Evolutionary conservation across 2,888 invertebrate genomes (phyloP).

Genomic region (Prenolepis imparis): DNA sequence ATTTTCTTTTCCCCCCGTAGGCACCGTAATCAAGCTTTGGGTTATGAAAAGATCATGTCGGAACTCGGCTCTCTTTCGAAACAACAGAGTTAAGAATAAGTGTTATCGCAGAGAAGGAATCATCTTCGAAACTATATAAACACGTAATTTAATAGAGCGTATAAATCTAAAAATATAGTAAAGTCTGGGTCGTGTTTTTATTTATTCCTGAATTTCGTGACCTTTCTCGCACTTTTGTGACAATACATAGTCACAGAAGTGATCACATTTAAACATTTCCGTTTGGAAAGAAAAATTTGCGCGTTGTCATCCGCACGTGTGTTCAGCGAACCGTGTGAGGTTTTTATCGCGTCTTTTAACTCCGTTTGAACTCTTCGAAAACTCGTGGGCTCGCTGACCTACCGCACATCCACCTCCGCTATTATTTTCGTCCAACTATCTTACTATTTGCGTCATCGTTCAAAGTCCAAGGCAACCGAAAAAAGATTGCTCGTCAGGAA

Average conservation of each 20-base stretch:
- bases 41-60: too few relatives aligned
- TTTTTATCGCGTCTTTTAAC: neutral
- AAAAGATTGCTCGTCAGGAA: neutral
- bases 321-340: neutral
- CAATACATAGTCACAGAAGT: neutral
- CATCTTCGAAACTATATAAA: too few relatives aligned
- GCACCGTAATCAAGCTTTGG: too few relatives aligned
- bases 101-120: too few relatives aligned
- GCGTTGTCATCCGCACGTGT: neutral
- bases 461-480: conserved; percentile 33
- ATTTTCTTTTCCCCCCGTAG: neutral
- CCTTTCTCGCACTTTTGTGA: neutral
- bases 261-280: neutral
- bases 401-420: conserved; percentile 18
- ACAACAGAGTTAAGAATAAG: too few relatives aligned
- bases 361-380: neutral
- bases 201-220: neutral
- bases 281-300: neutral
- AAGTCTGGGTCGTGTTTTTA: neutral
- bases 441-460: conserved; percentile 37
- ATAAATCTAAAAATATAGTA: neutral
- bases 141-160: neutral
- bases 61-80: too few relatives aligned
- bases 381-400: conserved; percentile 29
- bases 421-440: conserved; percentile 26